A percentile compares a stretch with the other conserved stretches of the same genome.
These are phyloP conservation scores for Falco cherrug DNA, from an alignment of 2,797 vertebrate species.

Conservation along the genomic window DNA sequence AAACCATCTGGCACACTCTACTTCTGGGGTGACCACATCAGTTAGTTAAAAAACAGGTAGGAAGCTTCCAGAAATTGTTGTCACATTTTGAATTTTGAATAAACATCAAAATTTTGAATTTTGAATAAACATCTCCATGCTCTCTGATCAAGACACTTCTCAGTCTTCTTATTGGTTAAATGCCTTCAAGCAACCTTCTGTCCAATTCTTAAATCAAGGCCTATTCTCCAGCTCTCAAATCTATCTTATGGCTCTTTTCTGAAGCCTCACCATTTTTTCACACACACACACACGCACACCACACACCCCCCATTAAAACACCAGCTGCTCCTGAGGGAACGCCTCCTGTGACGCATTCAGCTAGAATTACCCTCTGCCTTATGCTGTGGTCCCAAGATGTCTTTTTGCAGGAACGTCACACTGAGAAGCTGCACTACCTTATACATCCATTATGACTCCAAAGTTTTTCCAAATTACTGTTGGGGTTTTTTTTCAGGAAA, in stretches of 20 bases:
- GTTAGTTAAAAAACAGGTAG: background rate
- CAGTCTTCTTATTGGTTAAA: background rate
- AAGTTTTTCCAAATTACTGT: background rate
- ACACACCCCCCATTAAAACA: background rate
- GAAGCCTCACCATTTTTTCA: background rate
- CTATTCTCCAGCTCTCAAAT: background rate
- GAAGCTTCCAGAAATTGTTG: background rate
- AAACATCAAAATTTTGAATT: background rate
- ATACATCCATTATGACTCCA: background rate
- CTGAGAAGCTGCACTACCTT: background rate
- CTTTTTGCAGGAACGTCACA: background rate
- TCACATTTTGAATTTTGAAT: background rate
- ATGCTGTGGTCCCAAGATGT: background rate
- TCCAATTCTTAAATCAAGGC: background rate
- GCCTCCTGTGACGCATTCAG: background rate
- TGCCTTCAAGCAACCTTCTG: background rate
- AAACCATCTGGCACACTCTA: background rate
- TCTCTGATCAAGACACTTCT: background rate
- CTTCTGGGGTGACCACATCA: background rate
- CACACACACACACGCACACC: too few relatives aligned
- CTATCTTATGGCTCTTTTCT: background rate
- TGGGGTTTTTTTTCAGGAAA: background rate
- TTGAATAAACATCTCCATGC: background rate
- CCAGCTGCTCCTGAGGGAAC: rapidly evolving
- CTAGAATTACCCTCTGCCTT: background rate